Percentiles rank a stretch among this genome's conserved stretches.
Conservation (phyloP, 1,140 invertebrate species). For the Heliconius nattereri region DNA sequence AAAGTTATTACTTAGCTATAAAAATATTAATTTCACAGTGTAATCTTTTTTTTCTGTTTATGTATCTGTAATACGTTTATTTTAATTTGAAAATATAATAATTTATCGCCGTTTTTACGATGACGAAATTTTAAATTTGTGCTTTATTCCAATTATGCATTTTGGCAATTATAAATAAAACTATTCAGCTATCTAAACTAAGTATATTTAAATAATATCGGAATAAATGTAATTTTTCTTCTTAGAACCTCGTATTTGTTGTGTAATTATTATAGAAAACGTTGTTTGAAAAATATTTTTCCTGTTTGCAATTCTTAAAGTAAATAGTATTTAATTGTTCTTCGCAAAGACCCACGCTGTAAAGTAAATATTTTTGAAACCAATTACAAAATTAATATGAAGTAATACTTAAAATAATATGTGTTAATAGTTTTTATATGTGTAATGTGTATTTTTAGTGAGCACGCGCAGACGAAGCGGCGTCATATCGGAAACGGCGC, state of each 20-base stretch:
- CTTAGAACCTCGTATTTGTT: background rate
- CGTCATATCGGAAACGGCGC: slow-evolving; percentile 49
- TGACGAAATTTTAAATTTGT: too few relatives aligned
- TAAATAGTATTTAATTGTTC: background rate
- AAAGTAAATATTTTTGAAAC: background rate
- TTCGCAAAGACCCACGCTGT: background rate
- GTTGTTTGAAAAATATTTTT: background rate
- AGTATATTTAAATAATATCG: background rate
- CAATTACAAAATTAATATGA: background rate
- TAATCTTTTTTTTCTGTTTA: too few relatives aligned
- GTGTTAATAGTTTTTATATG: background rate
- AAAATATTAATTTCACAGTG: too few relatives aligned
- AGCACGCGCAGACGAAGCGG: slow-evolving; percentile 48
- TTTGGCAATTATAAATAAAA: too few relatives aligned
- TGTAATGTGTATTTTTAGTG: slow-evolving; percentile 20
- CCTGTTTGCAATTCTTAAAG: background rate
- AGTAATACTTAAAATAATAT: background rate
- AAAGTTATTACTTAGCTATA: too few relatives aligned
- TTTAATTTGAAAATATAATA: too few relatives aligned
- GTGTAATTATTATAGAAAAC: background rate
- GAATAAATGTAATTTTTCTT: background rate
- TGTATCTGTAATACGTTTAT: too few relatives aligned
- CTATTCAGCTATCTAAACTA: too few relatives aligned
- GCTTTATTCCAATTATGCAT: too few relatives aligned
- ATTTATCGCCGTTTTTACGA: too few relatives aligned